phyloP scores from a whole-genome alignment of 2,888 invertebrate genomes.

The Cataglyphis cursor region DNA sequence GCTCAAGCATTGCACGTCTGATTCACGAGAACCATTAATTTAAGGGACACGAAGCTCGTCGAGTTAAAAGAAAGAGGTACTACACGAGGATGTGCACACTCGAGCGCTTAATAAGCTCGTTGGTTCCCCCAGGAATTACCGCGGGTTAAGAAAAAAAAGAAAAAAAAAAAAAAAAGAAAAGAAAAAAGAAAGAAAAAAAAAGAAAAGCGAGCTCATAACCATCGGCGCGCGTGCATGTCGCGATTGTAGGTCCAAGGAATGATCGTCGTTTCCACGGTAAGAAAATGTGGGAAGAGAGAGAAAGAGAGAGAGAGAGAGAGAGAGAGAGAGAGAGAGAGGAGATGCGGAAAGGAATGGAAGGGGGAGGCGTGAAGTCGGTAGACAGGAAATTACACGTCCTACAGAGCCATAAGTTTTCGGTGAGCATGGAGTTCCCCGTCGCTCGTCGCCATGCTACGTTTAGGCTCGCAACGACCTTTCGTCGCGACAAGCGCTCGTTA shows the following conservation, averaged over 20 bases:
- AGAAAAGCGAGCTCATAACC: constrained; percentile 4
- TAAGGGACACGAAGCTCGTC: constrained; percentile 60
- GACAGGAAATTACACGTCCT: constrained; percentile 86
- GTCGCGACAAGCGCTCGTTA: constrained; percentile 64
- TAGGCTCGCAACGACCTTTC: constrained; percentile 71
- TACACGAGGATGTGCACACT: constrained; percentile 70
- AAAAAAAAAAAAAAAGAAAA: background rate
- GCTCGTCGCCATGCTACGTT: constrained; percentile 52
- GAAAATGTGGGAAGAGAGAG: constrained; percentile 15
- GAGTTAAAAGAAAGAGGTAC: constrained; percentile 58
- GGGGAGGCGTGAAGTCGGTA: constrained; percentile 73
- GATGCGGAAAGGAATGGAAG: constrained; percentile 1
- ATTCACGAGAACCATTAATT: constrained; percentile 75
- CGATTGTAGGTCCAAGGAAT: constrained; percentile 35
- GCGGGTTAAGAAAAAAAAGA: constrained; percentile 76
- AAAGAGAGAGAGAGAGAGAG: background rate
- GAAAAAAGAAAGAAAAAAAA: background rate
- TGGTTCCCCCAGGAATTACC: constrained; percentile 57
- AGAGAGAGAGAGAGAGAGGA: background rate
- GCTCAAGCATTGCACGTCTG: constrained; percentile 63
- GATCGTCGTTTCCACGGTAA: constrained; percentile 29
- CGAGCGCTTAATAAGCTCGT: constrained; percentile 72
- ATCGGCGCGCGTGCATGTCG: constrained; percentile 8
- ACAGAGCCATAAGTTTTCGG: constrained; percentile 80
- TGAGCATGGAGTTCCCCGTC: constrained; percentile 52